Base-by-base conservation (phyloP, 2,888 invertebrate genomes). In the Incurvaria masculella region DNA sequence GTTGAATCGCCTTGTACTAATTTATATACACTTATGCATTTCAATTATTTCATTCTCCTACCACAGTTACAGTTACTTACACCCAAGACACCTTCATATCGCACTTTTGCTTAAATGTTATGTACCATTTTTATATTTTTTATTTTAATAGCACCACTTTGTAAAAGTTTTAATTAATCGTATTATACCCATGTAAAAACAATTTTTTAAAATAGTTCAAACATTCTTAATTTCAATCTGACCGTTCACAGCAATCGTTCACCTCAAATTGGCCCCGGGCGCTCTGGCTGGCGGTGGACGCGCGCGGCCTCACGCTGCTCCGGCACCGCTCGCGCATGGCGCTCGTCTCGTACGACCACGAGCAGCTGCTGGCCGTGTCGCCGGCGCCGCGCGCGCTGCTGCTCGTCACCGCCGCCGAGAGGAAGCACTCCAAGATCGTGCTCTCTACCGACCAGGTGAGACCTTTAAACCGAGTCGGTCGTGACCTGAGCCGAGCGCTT, bases 231-330 rank as follows among this genome's bases (percentile, higher is more conserved):
- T 14, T 40, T 26, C 14, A n/a, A 18, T 48, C 42, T 47, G 44
- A 55, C 53, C 46, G 46, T 50, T 50, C 69, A 71, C 68, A 92
- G 91, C 96, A 97, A 88, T 92, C 94, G 11, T 96, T 95, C 68
- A 95, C 96, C 14, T 94, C 95, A 21, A 94, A 94, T 70, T 94
- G 97, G 92, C 96, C 97, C 21, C 85, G 95, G 61, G 86, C 90
- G 41, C 78, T 97, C 42, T 94, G 96, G 94, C 76, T 97, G 57
- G 95, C 94, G 20, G 91, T 97, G 46, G 94, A 96, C 72, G 94
- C 95, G 68, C 86, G 85, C 59, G 97, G 97, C 18, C 84, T 97
- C 51, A 94, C 96, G 66, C 76, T 97, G 52, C 78, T 96, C 59
- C 93, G 96, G 59, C 91, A 92, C 62, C 87, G 92, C 48, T 88